phyloP scores from a whole-genome alignment of 2,888 invertebrate species.

The Tethea ocularis region DNA sequence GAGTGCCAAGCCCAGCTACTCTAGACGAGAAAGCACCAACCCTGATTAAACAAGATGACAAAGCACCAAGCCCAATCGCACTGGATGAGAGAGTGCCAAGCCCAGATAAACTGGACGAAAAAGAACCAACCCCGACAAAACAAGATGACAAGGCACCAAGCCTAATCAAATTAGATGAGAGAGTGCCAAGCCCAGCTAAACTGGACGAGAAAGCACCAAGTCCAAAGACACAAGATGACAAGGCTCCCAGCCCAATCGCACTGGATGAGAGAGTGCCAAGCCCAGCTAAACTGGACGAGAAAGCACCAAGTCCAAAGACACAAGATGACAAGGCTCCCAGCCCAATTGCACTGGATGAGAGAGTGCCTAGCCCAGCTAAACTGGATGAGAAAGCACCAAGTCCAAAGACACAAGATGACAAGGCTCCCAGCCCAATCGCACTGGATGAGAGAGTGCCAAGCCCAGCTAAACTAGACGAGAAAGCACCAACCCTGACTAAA shows the following conservation, averaged over 20 bases:
- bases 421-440: slow-evolving; percentile 14
- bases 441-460: slow-evolving; percentile 12
- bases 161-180: not conserved
- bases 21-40: not conserved
- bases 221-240: not conserved
- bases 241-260: not conserved
- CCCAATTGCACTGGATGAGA: no score
- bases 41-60: not conserved
- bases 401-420: slow-evolving; percentile 13
- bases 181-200: no score
- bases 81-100: not conserved
- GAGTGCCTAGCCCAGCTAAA: not conserved
- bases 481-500: slow-evolving; percentile 2
- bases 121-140: slow-evolving; percentile 15
- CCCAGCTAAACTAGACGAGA: slow-evolving; percentile 11
- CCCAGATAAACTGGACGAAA: slow-evolving; percentile 15
- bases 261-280: not conserved
- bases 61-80: slow-evolving; percentile 2
- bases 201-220: not conserved
- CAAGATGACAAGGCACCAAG: not conserved
- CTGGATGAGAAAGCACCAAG: slow-evolving; percentile 15
- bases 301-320: slow-evolving; percentile 7
- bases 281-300: not conserved
- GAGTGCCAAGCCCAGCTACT: slow-evolving; percentile 5
- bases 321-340: slow-evolving; percentile 8